A percentile compares a stretch with the other conserved stretches of the same genome.
Evolutionary conservation across 2,888 invertebrate genomes (phyloP).

Genomic region (Nomada goodeniana): DNA sequence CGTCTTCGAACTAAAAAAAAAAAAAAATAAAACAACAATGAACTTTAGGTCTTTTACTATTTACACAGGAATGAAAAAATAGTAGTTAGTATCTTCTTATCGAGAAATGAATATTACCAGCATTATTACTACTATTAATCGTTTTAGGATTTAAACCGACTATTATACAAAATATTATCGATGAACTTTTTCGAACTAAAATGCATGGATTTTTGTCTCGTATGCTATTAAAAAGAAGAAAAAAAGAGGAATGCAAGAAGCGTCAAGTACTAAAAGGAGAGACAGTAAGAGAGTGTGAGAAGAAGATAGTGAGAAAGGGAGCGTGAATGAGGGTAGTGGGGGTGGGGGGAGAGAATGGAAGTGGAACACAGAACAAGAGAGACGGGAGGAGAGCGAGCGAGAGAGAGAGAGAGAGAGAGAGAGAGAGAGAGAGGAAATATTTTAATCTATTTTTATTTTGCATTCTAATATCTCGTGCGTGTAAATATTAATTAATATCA

Average conservation of each 20-base stretch:
- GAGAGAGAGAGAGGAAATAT: conserved; percentile 71
- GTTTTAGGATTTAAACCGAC: conserved; percentile 70
- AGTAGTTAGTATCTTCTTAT: conserved; percentile 72
- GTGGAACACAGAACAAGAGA: neutral
- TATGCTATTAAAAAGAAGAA: conserved; percentile 65
- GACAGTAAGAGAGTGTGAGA: neutral
- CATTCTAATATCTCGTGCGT: conserved; percentile 74
- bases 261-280: conserved; percentile 47
- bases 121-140: conserved; percentile 74
- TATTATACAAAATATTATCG: conserved; percentile 72
- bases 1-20: conserved; percentile 73
- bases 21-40: conserved; percentile 37
- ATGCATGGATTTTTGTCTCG: conserved; percentile 78
- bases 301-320: conserved; percentile 25
- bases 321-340: conserved; percentile 8
- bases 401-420: conserved; percentile 21
- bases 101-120: conserved; percentile 72
- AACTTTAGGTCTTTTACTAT: conserved; percentile 76
- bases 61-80: conserved; percentile 66
- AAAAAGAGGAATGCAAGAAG: conserved; percentile 13
- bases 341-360: conserved; percentile 11
- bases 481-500: conserved; percentile 59
- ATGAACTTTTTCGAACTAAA: conserved; percentile 72
- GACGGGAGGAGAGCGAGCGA: conserved; percentile 3
- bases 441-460: conserved; percentile 81